These are phyloP conservation scores for Hyla sarda DNA, from an alignment of 2,113 vertebrate genomes.

Conservation along the genomic window DNA sequence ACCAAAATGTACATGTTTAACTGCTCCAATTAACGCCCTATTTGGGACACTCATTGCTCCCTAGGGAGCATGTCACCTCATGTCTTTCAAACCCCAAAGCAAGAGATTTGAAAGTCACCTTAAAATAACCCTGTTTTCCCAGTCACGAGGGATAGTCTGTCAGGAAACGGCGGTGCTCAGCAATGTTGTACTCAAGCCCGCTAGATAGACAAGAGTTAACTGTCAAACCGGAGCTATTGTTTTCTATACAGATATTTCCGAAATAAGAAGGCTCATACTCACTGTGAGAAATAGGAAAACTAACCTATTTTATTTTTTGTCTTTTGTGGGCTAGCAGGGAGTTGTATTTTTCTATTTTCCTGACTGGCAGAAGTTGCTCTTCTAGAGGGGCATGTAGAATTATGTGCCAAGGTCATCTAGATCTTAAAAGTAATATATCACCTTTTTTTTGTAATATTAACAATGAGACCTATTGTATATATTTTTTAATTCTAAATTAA, in stretches of 20 bases:
- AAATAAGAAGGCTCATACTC: not conserved
- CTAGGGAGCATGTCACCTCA: conserved; percentile 45
- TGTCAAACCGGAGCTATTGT: conserved; percentile 1
- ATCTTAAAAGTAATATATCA: not conserved
- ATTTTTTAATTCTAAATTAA: no score
- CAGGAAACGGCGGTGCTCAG: not conserved
- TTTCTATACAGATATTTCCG: conserved; percentile 28
- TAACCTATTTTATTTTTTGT: not conserved
- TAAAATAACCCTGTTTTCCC: conserved; percentile 43
- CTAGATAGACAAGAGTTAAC: conserved; percentile 7
- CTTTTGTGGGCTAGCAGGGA: not conserved
- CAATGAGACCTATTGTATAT: no score
- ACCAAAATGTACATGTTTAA: conserved; percentile 46
- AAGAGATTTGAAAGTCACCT: not conserved
- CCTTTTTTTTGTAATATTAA: no score
- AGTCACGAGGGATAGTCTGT: not conserved
- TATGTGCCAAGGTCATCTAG: not conserved
- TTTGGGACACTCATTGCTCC: conserved; percentile 33
- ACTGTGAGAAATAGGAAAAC: not conserved
- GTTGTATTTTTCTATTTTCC: no score
- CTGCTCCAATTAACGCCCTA: conserved; percentile 54
- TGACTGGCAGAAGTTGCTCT: not conserved
- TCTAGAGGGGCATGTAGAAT: not conserved
- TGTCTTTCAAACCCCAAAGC: conserved; percentile 3
- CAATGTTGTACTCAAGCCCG: not conserved